Conservation (phyloP, 2,113 vertebrate species). For the Lophius piscatorius region DNA sequence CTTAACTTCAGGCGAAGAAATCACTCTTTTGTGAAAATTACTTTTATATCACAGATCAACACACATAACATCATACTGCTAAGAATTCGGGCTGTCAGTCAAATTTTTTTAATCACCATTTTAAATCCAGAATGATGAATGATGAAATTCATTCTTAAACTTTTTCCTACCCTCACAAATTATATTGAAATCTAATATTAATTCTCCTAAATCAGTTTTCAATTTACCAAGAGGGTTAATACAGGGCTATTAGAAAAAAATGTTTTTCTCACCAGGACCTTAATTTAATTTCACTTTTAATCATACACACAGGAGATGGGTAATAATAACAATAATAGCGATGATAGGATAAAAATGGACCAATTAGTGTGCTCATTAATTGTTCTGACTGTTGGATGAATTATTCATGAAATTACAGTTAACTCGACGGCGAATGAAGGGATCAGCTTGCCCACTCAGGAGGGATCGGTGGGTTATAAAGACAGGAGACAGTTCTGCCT, state of each 20-base stretch:
- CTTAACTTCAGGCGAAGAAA: too few relatives aligned
- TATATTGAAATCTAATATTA: conserved; percentile 51
- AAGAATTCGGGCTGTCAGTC: too few relatives aligned
- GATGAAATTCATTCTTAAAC: conserved; percentile 31
- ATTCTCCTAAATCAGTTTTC: conserved; percentile 61
- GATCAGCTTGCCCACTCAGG: conserved; percentile 49
- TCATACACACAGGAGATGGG: conserved; percentile 20
- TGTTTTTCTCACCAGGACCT: conserved; percentile 54
- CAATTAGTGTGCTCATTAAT: conserved; percentile 53
- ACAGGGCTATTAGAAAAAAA: conserved; percentile 54
- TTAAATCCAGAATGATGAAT: too few relatives aligned
- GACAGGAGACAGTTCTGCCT: conserved; percentile 47
- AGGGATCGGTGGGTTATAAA: conserved; percentile 45
- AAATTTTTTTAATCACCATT: too few relatives aligned
- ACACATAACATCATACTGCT: too few relatives aligned
- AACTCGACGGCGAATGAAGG: conserved; percentile 40
- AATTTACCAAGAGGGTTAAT: conserved; percentile 63
- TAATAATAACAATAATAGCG: conserved; percentile 56
- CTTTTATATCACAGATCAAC: too few relatives aligned
- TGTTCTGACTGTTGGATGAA: conserved; percentile 56
- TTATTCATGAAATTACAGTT: conserved; percentile 70
- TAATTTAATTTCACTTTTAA: conserved; percentile 66
- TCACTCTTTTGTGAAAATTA: too few relatives aligned
- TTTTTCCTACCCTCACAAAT: conserved; percentile 32
- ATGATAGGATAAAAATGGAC: conserved; percentile 30